phyloP scores from a whole-genome alignment of 2,888 invertebrate species.

The Coleophora flavipennella region DNA sequence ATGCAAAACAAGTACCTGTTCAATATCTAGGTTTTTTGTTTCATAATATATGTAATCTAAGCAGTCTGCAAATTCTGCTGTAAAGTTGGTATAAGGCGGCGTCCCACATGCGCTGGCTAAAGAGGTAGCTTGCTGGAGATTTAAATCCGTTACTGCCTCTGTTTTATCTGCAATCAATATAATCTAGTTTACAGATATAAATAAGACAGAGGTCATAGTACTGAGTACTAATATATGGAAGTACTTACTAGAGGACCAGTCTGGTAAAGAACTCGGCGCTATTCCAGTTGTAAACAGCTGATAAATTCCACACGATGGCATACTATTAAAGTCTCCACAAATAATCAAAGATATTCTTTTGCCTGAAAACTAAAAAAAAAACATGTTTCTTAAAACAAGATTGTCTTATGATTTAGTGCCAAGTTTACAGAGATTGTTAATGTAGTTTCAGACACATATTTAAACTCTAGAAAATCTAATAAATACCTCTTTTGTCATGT shows the following conservation, averaged over 20 bases:
- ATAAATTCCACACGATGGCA: constrained; percentile 86
- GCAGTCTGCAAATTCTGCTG: constrained; percentile 85
- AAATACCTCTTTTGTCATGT: neutral
- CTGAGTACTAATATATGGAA: constrained; percentile 3
- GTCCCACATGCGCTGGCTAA: constrained; percentile 88
- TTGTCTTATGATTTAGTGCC: no score
- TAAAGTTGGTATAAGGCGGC: constrained; percentile 88
- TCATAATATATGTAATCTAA: constrained; percentile 95
- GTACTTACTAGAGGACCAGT: constrained; percentile 85
- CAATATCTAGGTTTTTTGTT: constrained; percentile 72
- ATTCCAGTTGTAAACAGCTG: constrained; percentile 80
- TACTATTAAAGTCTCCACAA: constrained; percentile 95
- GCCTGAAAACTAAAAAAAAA: constrained; percentile 30
- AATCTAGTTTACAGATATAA: no score
- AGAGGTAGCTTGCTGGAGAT: constrained; percentile 75
- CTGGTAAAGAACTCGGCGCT: constrained; percentile 76
- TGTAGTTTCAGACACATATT: no score
- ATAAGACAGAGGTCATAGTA: no score
- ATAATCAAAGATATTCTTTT: constrained; percentile 78
- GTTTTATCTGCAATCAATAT: constrained; percentile 69
- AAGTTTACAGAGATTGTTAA: no score
- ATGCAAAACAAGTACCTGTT: constrained; percentile 63
- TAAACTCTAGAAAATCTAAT: neutral
- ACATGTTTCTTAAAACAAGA: neutral
- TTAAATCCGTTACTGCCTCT: constrained; percentile 76